phyloP scores from a whole-genome alignment of 2,888 invertebrate species.

The Antheraea yamamai region DNA sequence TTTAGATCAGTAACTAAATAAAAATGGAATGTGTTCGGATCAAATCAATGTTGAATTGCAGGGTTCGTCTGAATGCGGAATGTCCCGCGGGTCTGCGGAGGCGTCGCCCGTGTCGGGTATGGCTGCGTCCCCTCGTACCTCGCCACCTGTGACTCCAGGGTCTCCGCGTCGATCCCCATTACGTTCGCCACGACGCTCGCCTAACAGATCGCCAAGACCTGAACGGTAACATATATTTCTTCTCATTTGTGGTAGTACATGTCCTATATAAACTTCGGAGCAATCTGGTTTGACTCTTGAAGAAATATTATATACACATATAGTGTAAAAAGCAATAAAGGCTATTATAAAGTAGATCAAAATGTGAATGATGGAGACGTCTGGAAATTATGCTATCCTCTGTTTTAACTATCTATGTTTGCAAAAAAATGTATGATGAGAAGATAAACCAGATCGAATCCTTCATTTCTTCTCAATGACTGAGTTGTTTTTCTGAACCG shows the following conservation, averaged over 20 bases:
- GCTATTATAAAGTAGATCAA: no score
- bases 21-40: neutral
- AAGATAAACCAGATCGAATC: no score
- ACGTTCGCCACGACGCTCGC: slow-evolving; percentile 65
- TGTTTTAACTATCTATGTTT: no score
- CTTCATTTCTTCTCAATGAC: no score
- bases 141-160: slow-evolving; percentile 70
- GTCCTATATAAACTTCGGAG: neutral
- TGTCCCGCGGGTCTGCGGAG: slow-evolving; percentile 74
- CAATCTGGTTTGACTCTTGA: neutral
- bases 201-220: slow-evolving; percentile 65
- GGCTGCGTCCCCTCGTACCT: slow-evolving; percentile 63
- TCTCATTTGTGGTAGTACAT: neutral
- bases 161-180: slow-evolving; percentile 70
- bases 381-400: no score
- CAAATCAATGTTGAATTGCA: slow-evolving; percentile 30
- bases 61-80: slow-evolving; percentile 76
- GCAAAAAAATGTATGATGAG: no score
- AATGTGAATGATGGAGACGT: no score
- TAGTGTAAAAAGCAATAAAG: no score
- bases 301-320: no score
- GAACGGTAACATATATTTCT: slow-evolving; percentile 53
- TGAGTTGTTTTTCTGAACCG: no score
- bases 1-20: neutral
- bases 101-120: slow-evolving; percentile 69